Conservation (phyloP, 2,797 vertebrate genomes). For the Threskiornis aethiopicus region DNA sequence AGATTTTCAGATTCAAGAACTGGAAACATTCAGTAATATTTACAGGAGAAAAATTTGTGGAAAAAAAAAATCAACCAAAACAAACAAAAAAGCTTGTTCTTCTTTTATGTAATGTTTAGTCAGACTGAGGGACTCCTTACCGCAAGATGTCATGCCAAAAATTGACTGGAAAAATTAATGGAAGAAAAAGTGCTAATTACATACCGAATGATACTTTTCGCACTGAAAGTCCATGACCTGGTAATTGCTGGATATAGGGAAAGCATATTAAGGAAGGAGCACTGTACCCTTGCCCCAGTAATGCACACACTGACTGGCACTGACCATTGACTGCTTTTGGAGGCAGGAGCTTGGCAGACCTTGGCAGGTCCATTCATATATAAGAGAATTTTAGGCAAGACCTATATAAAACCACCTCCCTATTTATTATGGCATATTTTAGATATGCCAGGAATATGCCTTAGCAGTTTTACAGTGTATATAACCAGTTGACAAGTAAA, state of each 20-base stretch:
- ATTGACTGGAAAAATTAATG: background rate
- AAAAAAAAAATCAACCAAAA: background rate
- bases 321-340: background rate
- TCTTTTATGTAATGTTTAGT: background rate
- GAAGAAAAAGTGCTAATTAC: background rate
- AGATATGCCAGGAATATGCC: background rate
- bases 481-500: background rate
- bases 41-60: background rate
- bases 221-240: background rate
- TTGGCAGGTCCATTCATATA: background rate
- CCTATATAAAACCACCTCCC: background rate
- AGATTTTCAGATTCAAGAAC: background rate
- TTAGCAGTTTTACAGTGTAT: background rate
- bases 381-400: background rate
- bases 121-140: background rate
- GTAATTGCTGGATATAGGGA: background rate
- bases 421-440: background rate
- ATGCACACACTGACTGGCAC: background rate
- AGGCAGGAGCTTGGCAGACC: background rate
- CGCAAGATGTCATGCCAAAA: background rate
- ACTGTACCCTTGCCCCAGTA: background rate
- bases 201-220: background rate
- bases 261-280: background rate
- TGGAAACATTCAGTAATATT: background rate
- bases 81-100: background rate